Conservation (phyloP, 2,113 vertebrate genomes). For the Ariopsis seemanni region DNA sequence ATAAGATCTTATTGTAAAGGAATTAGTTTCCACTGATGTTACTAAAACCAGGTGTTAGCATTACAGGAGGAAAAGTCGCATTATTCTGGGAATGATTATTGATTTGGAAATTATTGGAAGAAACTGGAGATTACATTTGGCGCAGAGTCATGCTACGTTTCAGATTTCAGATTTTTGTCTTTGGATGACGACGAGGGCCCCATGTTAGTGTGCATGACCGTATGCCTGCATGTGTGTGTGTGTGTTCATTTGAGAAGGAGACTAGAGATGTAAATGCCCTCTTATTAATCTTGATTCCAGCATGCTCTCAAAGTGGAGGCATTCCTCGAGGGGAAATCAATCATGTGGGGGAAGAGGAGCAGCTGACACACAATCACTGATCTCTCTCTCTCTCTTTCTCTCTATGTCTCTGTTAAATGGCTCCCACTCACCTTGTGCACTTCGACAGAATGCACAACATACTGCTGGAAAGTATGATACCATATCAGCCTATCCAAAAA, state of each 20-base stretch:
- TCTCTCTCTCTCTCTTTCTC: constrained; percentile 22
- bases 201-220: constrained; percentile 50
- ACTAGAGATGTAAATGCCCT: constrained; percentile 67
- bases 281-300: constrained; percentile 68
- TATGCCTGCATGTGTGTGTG: constrained; percentile 27
- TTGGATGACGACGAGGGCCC: constrained; percentile 41
- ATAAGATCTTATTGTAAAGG: neutral
- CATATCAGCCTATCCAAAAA: constrained; percentile 31
- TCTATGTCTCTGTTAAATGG: constrained; percentile 18
- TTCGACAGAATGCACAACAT: constrained; percentile 35
- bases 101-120: constrained; percentile 49
- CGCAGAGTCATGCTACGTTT: constrained; percentile 18
- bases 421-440: constrained; percentile 23
- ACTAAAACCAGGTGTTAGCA: neutral
- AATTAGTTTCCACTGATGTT: neutral
- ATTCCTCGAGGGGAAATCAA: constrained; percentile 66
- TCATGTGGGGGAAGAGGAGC: constrained; percentile 53
- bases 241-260: constrained; percentile 35
- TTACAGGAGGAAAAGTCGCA: constrained; percentile 10
- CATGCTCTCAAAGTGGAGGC: constrained; percentile 55
- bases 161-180: constrained; percentile 43
- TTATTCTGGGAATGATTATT: constrained; percentile 46
- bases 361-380: constrained; percentile 58
- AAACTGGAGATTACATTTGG: constrained; percentile 42
- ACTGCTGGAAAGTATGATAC: constrained; percentile 37